Percentiles rank a stretch among this genome's conserved stretches.
phyloP scores from a whole-genome alignment of 1,140 invertebrate genomes.

The Lamellibrachia luymesi region DNA sequence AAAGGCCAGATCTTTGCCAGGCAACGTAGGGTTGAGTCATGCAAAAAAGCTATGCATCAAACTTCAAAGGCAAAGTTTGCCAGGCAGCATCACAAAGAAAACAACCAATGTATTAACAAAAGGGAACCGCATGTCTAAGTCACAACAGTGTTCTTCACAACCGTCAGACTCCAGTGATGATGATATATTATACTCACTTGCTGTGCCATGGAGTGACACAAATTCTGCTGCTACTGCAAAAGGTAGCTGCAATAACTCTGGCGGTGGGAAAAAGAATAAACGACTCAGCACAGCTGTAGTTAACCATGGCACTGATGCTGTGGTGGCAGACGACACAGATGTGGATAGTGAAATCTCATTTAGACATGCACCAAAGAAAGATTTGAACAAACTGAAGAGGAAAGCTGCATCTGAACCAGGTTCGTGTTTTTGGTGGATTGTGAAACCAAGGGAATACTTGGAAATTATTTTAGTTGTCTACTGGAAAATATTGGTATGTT shows the following conservation, averaged over 20 bases:
- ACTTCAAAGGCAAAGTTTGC: conserved; percentile 3
- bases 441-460: neutral
- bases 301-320: neutral
- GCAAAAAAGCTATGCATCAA: neutral
- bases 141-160: neutral
- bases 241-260: neutral
- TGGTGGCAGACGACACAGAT: neutral
- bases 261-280: neutral
- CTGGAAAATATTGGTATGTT: no score
- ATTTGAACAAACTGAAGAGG: neutral
- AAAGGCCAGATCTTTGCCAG: neutral
- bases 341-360: neutral
- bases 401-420: neutral
- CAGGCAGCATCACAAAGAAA: neutral
- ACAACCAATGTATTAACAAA: neutral
- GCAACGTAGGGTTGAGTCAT: neutral
- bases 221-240: neutral
- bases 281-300: neutral
- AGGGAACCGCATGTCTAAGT: neutral
- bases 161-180: conserved; percentile 20
- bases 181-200: conserved; percentile 34
- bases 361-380: neutral
- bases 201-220: neutral
- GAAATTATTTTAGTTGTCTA: no score
- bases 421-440: neutral